Evolutionary conservation across 2,888 invertebrate species (phyloP).

Genomic region (Caenorhabditis drosophilae): DNA sequence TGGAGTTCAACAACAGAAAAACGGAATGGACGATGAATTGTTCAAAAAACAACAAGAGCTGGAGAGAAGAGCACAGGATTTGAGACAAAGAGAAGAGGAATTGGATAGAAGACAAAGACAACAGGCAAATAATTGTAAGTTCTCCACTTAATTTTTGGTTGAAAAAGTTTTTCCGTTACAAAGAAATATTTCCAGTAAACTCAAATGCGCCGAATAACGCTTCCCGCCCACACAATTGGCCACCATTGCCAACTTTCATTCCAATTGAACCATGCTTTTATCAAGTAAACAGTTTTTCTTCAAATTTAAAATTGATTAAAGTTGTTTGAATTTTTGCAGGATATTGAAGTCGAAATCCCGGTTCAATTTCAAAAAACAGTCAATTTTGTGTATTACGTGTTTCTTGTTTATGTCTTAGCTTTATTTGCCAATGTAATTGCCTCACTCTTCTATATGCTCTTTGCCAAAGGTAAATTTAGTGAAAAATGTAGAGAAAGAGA

Average conservation of each 20-base stretch:
- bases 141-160: neutral
- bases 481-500: too few species aligned
- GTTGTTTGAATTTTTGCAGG: conserved; percentile 70
- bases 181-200: conserved; percentile 20
- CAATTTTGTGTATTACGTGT: conserved; percentile 88
- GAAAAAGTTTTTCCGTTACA: neutral
- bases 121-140: conserved; percentile 26
- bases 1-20: too few species aligned
- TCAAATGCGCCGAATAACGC: conserved; percentile 35
- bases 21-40: conserved; percentile 62
- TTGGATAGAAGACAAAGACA: conserved; percentile 72
- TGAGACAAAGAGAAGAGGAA: conserved; percentile 75
- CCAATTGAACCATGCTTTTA: conserved; percentile 95
- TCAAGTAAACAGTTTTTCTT: conserved; percentile 73
- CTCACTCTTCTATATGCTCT: conserved; percentile 80
- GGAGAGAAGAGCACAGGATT: conserved; percentile 63
- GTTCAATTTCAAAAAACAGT: conserved; percentile 95
- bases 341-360: conserved; percentile 97
- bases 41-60: conserved; percentile 68
- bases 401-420: conserved; percentile 80
- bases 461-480: conserved; percentile 41
- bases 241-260: conserved; percentile 91
- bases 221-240: conserved; percentile 92
- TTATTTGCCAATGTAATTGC: conserved; percentile 86
- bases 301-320: neutral